Evolutionary conservation across 2,113 vertebrate genomes (phyloP).

Genomic region (Saccopteryx leptura): DNA sequence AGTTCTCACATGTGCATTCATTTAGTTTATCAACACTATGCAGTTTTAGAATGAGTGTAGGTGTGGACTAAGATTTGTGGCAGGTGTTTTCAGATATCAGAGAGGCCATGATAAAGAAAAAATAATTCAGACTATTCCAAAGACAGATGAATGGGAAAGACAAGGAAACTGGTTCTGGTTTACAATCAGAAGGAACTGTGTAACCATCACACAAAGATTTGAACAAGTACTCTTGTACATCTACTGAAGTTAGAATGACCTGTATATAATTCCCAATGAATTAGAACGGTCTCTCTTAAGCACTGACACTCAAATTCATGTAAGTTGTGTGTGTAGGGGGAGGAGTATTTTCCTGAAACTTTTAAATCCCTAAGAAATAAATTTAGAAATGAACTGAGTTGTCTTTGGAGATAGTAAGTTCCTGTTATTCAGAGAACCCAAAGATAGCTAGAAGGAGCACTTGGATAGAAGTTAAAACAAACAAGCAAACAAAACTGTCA

Average conservation of each 20-base stretch:
- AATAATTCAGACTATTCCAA: neutral
- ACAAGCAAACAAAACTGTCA: no score
- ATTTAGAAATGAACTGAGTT: neutral
- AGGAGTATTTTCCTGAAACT: neutral
- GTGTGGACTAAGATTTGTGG: neutral
- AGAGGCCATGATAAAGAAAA: neutral
- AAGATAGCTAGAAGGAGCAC: neutral
- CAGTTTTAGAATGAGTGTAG: neutral
- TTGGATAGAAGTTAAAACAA: neutral
- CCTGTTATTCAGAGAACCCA: neutral
- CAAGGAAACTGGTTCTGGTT: neutral
- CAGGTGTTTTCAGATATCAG: neutral
- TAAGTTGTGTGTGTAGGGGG: neutral
- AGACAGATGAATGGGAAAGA: neutral
- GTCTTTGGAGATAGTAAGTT: slow-evolving; percentile 3
- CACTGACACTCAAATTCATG: neutral
- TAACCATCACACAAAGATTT: neutral
- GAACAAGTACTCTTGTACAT: neutral
- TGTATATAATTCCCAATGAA: neutral
- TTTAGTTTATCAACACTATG: neutral
- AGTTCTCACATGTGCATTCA: neutral
- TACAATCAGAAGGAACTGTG: neutral
- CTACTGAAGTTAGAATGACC: neutral
- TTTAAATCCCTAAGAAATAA: slow-evolving; percentile 27
- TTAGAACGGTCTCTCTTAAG: neutral